Conservation (phyloP, 2,797 vertebrate genomes). For the Petrocephalus sullivani region DNA sequence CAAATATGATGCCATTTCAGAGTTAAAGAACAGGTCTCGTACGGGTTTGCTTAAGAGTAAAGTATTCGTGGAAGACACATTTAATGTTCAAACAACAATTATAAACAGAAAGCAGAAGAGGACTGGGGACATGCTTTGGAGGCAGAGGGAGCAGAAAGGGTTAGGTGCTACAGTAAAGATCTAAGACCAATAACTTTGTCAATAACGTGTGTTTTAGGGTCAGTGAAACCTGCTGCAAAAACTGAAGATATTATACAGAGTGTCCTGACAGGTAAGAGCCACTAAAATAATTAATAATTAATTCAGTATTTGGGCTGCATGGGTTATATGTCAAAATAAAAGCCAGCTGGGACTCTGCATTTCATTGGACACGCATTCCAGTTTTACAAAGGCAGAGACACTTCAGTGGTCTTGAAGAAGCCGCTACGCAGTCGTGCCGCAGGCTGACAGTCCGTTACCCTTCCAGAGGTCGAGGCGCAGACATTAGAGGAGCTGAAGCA, state of each 20-base stretch:
- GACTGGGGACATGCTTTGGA: not conserved
- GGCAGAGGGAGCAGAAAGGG: not conserved
- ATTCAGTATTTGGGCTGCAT: not conserved
- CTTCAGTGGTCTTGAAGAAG: not conserved
- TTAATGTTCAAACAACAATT: not conserved
- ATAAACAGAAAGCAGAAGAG: not conserved
- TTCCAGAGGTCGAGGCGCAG: slow-evolving; percentile 83
- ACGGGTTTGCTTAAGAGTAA: not conserved
- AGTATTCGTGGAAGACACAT: not conserved
- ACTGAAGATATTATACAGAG: slow-evolving; percentile 91
- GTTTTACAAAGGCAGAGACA: not conserved
- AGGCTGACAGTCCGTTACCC: not conserved
- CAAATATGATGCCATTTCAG: not conserved
- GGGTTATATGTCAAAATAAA: not conserved
- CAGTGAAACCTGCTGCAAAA: slow-evolving; percentile 78
- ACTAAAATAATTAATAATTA: not conserved
- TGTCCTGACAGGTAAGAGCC: slow-evolving; percentile 79
- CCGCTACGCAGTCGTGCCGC: not conserved
- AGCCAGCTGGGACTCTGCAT: not conserved
- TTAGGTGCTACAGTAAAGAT: not conserved
- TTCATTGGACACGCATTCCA: not conserved
- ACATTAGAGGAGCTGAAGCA: slow-evolving; percentile 91
- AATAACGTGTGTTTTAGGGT: slow-evolving; percentile 56
- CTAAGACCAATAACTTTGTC: not conserved
- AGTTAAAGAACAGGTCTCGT: not conserved